Evolutionary conservation across 2,797 vertebrate species (phyloP).

Genomic region (Hyperoplus immaculatus): DNA sequence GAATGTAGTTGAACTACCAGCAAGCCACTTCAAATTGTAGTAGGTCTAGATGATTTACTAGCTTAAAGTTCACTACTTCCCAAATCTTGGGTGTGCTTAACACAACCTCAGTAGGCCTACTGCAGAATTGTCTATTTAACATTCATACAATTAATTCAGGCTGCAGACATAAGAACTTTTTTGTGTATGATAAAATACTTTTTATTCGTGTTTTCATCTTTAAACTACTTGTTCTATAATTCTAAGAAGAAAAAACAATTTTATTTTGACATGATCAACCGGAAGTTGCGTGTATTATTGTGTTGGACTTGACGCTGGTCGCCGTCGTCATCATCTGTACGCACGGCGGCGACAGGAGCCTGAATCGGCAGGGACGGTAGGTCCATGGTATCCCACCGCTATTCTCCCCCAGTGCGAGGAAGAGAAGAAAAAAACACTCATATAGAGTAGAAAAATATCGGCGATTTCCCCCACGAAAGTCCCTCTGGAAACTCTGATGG

Average conservation of each 20-base stretch:
- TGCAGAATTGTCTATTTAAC: background rate
- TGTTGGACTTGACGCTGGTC: constrained; percentile 21
- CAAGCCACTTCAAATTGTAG: constrained; percentile 13
- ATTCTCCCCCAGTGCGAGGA: constrained; percentile 64
- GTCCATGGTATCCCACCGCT: constrained; percentile 67
- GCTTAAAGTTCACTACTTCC: no score
- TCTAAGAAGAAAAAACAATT: background rate
- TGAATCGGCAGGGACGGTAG: constrained; percentile 71
- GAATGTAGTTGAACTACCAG: constrained; percentile 27
- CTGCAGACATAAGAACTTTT: background rate
- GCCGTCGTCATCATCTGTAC: constrained; percentile 84
- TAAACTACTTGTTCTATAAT: background rate
- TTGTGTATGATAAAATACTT: no score
- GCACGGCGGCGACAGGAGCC: constrained; percentile 83
- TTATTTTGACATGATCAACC: constrained; percentile 50
- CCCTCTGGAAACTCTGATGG: constrained; percentile 77
- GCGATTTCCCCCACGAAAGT: constrained; percentile 25
- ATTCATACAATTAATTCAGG: no score
- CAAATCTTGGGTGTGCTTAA: no score
- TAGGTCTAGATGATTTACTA: no score
- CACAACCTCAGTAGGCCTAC: accelerated
- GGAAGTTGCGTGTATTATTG: constrained; percentile 6
- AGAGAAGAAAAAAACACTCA: constrained; percentile 57
- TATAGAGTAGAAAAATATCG: constrained; percentile 36
- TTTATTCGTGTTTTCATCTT: background rate